Evolutionary conservation across 35 echinoderm and acorn worm genomes (phyloP), one percentile per base, ranked within the genome.

Genomic region (Ophioderma brevispina): DNA sequence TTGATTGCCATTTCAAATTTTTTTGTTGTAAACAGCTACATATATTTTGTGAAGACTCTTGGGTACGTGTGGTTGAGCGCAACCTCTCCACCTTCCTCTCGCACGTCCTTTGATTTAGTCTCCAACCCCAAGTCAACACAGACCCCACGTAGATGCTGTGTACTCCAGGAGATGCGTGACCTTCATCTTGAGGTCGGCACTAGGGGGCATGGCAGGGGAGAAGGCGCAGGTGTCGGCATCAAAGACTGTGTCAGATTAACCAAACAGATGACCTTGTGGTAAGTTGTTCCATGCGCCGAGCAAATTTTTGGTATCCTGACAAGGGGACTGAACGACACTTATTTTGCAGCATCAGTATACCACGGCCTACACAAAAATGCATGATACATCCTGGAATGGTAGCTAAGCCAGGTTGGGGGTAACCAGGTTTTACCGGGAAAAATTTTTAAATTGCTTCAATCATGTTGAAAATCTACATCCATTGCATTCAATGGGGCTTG

Each of bases 111-210:
- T 35, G 96, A 94, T 19, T 40, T 98, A 23, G 87, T 98, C 25
- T 94, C 96, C 59, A 95, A 92, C 49, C 96, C 96, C 83, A 89
- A 89, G 70, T 93, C 93, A 17, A 94, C 96, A 14, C 96, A 92
- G 46, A 98, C 93, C n/a, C 36, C 96, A 98, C 46, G 96, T 98
- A 0, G 96, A 98, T 81, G 96, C 96, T 28, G 96, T 98, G 17
- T 98, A 98, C 41, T 92, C 93, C 76, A 38, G 96, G 23, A 79
- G 93, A 36, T 98, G 96, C 64, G 93, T 98, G 36, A 90, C 93
- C 39, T 98, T 98, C 52, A 98, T 98, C 90, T 76, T 98, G 13
- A 83, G 94, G 52, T 92, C 90, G 0, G 84, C 93, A 28, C 76
- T 98, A 2, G 96, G 96, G 19, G 90, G 88, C 37, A 98, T 98